These are phyloP conservation scores for Erethizon dorsatum DNA, from an alignment of 2,797 vertebrate species.

Conservation along the genomic window DNA sequence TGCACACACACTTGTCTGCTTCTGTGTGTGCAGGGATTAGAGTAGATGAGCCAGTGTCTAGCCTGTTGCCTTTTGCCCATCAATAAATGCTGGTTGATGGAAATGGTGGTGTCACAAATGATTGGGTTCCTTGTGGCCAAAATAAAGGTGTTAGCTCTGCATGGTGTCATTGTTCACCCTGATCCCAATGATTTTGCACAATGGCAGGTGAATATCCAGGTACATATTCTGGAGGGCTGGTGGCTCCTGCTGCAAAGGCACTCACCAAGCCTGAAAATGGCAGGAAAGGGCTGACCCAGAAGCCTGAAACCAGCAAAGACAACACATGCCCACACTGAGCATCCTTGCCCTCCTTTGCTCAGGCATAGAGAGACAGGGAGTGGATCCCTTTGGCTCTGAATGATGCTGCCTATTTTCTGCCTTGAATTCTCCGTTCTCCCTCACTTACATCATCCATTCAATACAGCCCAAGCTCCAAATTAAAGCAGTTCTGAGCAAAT, in stretches of 20 bases:
- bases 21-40: background rate
- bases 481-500: constrained; percentile 64
- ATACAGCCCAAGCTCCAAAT: constrained; percentile 76
- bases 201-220: background rate
- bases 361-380: background rate
- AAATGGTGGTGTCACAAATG: background rate
- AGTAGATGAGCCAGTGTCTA: background rate
- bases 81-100: background rate
- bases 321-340: background rate
- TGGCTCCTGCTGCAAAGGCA: background rate
- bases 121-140: background rate
- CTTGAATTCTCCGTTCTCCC: constrained; percentile 70
- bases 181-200: background rate
- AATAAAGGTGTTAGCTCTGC: background rate
- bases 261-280: background rate
- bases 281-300: background rate
- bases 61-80: background rate
- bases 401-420: constrained; percentile 53
- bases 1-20: background rate
- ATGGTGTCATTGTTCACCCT: background rate
- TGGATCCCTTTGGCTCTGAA: constrained; percentile 39
- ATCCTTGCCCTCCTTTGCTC: background rate
- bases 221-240: background rate
- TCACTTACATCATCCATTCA: constrained; percentile 81
- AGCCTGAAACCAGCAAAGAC: background rate